A percentile compares a stretch with the other conserved stretches of the same genome.
Evolutionary conservation across 2,888 invertebrate genomes (phyloP).

Genomic region (Eupelmus urozonus): DNA sequence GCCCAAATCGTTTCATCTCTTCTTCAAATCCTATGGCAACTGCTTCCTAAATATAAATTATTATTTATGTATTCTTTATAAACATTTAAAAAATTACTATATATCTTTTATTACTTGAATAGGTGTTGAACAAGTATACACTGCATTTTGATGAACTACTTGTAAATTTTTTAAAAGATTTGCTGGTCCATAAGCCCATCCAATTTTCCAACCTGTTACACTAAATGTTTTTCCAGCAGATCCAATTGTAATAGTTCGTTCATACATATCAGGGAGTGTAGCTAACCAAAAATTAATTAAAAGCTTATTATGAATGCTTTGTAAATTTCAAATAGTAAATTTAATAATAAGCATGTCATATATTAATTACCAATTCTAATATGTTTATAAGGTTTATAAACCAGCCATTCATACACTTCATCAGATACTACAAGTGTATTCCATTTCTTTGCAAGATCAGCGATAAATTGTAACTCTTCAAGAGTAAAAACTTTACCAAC

Average conservation of each 20-base stretch:
- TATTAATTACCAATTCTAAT: constrained; percentile 88
- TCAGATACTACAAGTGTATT: constrained; percentile 95
- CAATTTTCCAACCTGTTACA: constrained; percentile 97
- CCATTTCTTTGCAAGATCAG: constrained; percentile 93
- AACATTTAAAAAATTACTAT: constrained; percentile 21
- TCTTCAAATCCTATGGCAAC: constrained; percentile 92
- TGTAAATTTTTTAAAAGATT: constrained; percentile 88
- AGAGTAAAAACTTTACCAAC: constrained; percentile 91
- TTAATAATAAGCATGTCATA: constrained; percentile 16
- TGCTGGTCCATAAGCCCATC: constrained; percentile 96
- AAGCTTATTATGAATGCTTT: background rate
- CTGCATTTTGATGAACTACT: constrained; percentile 95
- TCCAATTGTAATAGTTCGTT: constrained; percentile 96
- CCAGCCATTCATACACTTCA: constrained; percentile 99
- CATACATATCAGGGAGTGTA: constrained; percentile 97
- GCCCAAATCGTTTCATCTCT: constrained; percentile 85
- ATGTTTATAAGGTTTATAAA: constrained; percentile 89
- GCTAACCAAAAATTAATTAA: constrained; percentile 79
- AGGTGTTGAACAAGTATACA: constrained; percentile 94
- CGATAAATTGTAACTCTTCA: constrained; percentile 87
- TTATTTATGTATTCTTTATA: background rate
- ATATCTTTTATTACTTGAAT: constrained; percentile 81
- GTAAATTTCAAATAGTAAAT: background rate
- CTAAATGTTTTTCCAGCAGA: constrained; percentile 99
- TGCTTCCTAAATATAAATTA: constrained; percentile 85